Base-by-base conservation (phyloP, 2,888 invertebrate species). In the Nomada fucata region DNA sequence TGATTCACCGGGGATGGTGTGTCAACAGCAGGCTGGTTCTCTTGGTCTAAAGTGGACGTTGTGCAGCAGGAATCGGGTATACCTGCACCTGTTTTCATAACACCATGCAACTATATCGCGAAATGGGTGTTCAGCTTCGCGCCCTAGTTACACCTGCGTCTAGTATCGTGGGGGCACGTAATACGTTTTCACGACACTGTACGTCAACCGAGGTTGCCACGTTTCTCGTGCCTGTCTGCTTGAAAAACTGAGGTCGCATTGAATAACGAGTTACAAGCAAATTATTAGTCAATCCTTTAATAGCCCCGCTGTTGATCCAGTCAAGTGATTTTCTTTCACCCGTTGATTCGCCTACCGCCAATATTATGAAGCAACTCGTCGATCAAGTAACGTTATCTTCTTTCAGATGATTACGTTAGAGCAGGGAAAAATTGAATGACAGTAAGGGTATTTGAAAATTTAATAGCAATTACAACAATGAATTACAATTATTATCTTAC, bases 81-180 rank as follows among this genome's bases (percentile, higher is more conserved):
- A 78, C 63, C 36, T 64, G 67, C 86, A 85, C 81, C 85, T 85
- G 87, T 86, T 81, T 81, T 84, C 69, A 79, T 65, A 80, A 82
- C 76, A 82, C 55, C 63, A 64, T 72, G 55, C 79, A 70, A 79
- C 83, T 86, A 68, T 60, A 79, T 76, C 73, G 79, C 65, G 72
- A 86, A 86, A 82, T 87, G 85, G 84, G 85, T 89, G 89, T 87
- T 87, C 86, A 85, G 86, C 88, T 90, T 90, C 89, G 90, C 89
- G 91, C 86, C 91, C 91, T 89, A 92, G 89, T 92, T 92, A 89
- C 89, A 91, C 89, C 89, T 86, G 86, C 79, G 79, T 80, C 75
- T 85, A 85, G 83, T 79, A 81, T 77, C 85, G 73, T 59, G 80
- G 74, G 67, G 75, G 82, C 75, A 85, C 81, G 81, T 85, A 84